Base-by-base conservation (phyloP, 2,797 vertebrate species). In the Pseudopleuronectes americanus region DNA sequence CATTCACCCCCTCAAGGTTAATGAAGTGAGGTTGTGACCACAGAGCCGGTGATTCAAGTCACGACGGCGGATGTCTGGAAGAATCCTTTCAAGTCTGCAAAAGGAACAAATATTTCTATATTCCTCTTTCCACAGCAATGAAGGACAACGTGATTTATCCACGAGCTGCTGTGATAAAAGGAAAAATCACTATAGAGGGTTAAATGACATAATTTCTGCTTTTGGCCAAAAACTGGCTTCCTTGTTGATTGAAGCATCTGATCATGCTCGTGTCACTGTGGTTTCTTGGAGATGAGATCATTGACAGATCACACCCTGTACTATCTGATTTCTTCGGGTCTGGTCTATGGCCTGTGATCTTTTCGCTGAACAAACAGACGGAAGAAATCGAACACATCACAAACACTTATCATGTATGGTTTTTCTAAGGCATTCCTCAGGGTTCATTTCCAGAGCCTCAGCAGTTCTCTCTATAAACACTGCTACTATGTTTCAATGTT, bases 1-100 rank as follows among this genome's bases (percentile, higher is more conserved):
- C 86, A 61, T 75, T 72, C 84, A 81, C 80, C 84, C 77, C 66
- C 84, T 83, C 77, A 88, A 87, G 85, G 89, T 89, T 84, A 90
- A 91, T 81, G 72, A 84, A 79, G 64, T 75, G 73, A 80, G 81
- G 79, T 77, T 43, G 47, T 76, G 71, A 76, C 66, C 71, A 19
- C 47, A 19, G 54, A 43, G 63, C 33, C 66, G 69, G 60, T 2
- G 48, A 63, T 83, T 79, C 57, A 76, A 74, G 76, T 69, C 63
- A 66, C 6, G 36, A 24, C 21, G 59, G 57, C 3, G 5, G 49
- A 45, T 9, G 2, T 76, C 71, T 58, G 56, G 73, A 63, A 59
- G 74, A 76, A 71, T 51, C 63, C 56, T 59, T 36, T 31, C 21
- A 41, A 47, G 12, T 22, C 16, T 10, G 4, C 2, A 4, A 52